Conservation (phyloP, 2,888 invertebrate genomes). For the Drosophila atroscutellata region DNA sequence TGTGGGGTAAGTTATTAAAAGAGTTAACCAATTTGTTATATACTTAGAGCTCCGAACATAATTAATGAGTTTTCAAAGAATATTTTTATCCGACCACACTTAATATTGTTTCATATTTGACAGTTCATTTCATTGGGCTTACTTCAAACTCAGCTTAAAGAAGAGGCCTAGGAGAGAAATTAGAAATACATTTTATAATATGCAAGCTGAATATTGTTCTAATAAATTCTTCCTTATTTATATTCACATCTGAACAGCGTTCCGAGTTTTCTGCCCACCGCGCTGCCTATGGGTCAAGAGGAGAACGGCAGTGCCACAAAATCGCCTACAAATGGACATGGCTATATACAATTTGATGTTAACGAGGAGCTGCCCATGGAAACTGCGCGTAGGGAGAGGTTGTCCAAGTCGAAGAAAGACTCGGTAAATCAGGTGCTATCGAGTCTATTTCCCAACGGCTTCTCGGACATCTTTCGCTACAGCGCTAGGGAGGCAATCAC, state of each 20-base stretch:
- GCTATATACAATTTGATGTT: slow-evolving; percentile 79
- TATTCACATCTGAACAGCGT: slow-evolving; percentile 32
- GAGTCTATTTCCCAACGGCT: slow-evolving; percentile 81
- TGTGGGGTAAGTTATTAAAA: slow-evolving; percentile 55
- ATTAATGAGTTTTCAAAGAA: neutral
- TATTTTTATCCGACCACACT: neutral
- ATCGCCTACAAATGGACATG: slow-evolving; percentile 68
- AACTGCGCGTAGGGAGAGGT: slow-evolving; percentile 11
- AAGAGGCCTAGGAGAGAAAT: neutral
- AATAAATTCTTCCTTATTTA: neutral
- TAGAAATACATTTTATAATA: neutral
- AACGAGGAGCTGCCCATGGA: slow-evolving; percentile 61
- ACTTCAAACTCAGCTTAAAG: too few species aligned
- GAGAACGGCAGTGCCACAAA: slow-evolving; percentile 9
- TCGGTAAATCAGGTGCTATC: slow-evolving; percentile 81
- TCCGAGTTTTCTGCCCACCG: slow-evolving; percentile 54
- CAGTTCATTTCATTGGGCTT: neutral
- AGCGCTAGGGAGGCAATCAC: slow-evolving; percentile 65
- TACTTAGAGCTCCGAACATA: neutral
- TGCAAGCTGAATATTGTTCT: neutral
- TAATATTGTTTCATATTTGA: neutral
- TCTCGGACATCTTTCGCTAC: slow-evolving; percentile 82
- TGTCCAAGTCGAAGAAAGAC: slow-evolving; percentile 44
- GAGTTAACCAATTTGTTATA: neutral
- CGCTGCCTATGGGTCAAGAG: slow-evolving; percentile 6